Percentiles rank a stretch among this genome's conserved stretches.
Conservation (phyloP, 2,113 vertebrate genomes). For the Tor tambroides region DNA sequence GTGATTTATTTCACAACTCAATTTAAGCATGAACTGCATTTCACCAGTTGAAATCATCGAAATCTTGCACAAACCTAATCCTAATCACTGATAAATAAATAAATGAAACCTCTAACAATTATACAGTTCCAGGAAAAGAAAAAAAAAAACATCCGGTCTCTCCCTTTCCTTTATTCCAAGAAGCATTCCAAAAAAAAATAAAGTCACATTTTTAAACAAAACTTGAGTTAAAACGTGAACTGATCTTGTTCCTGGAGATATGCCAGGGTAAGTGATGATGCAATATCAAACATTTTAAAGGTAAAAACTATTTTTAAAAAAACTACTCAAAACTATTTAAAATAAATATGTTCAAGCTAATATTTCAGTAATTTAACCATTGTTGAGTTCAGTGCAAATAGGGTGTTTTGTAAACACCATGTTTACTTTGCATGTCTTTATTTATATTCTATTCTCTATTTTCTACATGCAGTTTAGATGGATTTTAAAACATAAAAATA, state of each 20-base stretch:
- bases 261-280: not conserved
- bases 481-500: not conserved
- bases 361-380: not conserved
- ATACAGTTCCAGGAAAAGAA: not conserved
- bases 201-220: not conserved
- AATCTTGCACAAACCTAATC: not conserved
- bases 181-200: not conserved
- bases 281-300: not conserved
- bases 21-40: not conserved
- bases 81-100: not conserved
- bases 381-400: not conserved
- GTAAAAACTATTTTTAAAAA: not conserved
- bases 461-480: too few relatives aligned
- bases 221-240: not conserved
- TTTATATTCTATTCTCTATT: too few relatives aligned
- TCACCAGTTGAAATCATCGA: not conserved
- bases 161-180: not conserved
- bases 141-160: not conserved
- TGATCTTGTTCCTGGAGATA: not conserved
- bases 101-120: not conserved
- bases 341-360: not conserved
- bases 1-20: not conserved
- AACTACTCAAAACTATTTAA: not conserved
- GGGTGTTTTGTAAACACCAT: not conserved
- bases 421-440: too few relatives aligned